Percentiles rank a stretch among this genome's conserved stretches.
Evolutionary conservation across 2,888 invertebrate species (phyloP).

Genomic region (Argyresthia albistria): DNA sequence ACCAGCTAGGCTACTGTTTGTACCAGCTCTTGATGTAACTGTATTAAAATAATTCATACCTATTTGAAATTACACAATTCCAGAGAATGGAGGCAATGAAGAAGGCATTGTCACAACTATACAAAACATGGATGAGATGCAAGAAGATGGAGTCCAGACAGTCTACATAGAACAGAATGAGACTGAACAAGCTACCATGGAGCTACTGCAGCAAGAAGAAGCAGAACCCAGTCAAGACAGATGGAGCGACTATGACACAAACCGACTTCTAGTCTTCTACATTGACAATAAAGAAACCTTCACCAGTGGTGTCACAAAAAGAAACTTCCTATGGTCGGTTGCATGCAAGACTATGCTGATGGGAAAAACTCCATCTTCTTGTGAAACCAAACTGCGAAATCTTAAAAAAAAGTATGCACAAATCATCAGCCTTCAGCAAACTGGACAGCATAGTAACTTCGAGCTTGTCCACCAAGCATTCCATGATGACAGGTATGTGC

Average conservation of each 20-base stretch:
- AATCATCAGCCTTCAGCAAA: conserved; percentile 25
- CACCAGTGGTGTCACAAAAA: conserved; percentile 32
- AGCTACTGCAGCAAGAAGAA: neutral
- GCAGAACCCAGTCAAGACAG: conserved; percentile 14
- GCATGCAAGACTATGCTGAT: conserved; percentile 54
- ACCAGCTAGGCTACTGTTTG: too few species aligned
- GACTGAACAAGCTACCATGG: neutral
- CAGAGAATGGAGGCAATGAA: conserved; percentile 35
- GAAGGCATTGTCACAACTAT: conserved; percentile 34
- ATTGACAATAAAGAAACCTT: conserved; percentile 55
- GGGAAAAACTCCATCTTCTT: conserved; percentile 33
- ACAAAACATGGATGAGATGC: conserved; percentile 14
- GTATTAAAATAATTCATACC: neutral
- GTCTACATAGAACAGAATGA: conserved; percentile 1
- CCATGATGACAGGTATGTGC: conserved; percentile 26
- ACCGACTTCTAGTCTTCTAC: conserved; percentile 46
- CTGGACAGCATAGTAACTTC: conserved; percentile 26
- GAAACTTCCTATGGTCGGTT: conserved; percentile 47
- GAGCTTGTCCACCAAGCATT: conserved; percentile 48
- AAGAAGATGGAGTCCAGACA: neutral
- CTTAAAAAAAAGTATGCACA: conserved; percentile 37
- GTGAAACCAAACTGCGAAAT: conserved; percentile 36
- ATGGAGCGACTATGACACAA: conserved; percentile 46
- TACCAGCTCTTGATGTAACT: too few species aligned
- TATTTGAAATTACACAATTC: too few species aligned